phyloP scores from a whole-genome alignment of 2,797 vertebrate genomes.

The Lacerta viridis region DNA sequence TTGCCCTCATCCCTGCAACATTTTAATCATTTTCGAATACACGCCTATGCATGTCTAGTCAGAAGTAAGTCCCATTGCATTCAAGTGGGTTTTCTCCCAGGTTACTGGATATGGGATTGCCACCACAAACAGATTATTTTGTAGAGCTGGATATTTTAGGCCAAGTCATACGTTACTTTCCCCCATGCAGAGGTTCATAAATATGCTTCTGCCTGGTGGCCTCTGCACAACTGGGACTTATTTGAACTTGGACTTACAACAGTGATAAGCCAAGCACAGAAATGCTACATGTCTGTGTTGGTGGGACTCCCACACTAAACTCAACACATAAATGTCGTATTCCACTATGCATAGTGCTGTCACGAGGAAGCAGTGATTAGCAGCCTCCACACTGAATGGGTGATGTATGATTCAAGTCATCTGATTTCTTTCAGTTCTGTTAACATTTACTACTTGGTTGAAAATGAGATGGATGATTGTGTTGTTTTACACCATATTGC shows the following conservation, averaged over 20 bases:
- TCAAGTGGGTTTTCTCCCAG: too few species aligned
- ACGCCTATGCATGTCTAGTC: neutral
- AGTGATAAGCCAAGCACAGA: neutral
- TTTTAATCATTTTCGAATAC: neutral
- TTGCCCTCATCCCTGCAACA: neutral
- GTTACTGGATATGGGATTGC: neutral
- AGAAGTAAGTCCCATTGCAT: too few species aligned
- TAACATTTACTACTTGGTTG: conserved; percentile 17
- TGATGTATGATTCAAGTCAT: neutral
- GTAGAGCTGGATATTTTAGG: neutral
- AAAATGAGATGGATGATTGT: neutral
- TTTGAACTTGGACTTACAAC: neutral
- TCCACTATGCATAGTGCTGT: neutral
- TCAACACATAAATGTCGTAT: neutral
- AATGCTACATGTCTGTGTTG: neutral
- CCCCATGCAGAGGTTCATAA: neutral
- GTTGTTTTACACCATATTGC: conserved; percentile 5
- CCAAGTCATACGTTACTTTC: neutral
- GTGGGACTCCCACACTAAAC: neutral
- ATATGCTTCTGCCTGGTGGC: neutral
- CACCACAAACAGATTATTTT: neutral
- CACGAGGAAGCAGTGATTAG: neutral
- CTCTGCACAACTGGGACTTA: neutral
- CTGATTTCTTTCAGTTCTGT: conserved; percentile 10
- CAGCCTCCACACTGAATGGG: neutral